Evolutionary conservation across 2,888 invertebrate species (phyloP).

Genomic region (Ectemnius cavifrons): DNA sequence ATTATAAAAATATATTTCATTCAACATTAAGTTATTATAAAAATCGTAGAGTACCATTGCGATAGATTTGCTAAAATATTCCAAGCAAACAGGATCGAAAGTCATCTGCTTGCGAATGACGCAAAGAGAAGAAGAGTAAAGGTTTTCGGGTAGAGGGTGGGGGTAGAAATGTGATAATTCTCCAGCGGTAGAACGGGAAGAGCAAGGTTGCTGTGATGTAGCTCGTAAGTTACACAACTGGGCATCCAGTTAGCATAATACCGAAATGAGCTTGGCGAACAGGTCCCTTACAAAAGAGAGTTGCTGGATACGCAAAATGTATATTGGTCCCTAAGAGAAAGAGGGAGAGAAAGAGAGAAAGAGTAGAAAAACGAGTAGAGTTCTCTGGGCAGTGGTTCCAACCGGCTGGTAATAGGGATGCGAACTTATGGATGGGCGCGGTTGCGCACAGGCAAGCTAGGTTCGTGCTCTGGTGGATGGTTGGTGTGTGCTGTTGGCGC

Average conservation of each 20-base stretch:
- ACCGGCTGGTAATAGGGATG: conserved; percentile 30
- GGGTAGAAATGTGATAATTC: too few relatives aligned
- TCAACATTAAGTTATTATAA: too few relatives aligned
- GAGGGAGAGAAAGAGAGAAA: too few relatives aligned
- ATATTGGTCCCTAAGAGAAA: conserved; percentile 1
- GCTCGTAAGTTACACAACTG: conserved; percentile 30
- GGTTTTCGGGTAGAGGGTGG: too few relatives aligned
- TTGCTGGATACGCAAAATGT: too few relatives aligned
- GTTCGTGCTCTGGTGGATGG: conserved; percentile 30
- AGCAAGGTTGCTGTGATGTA: not conserved
- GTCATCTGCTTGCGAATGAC: too few relatives aligned
- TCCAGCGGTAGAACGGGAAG: too few relatives aligned
- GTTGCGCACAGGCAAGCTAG: conserved; percentile 36
- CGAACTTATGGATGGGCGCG: conserved; percentile 56
- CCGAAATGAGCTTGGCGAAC: not conserved
- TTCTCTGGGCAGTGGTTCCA: conserved; percentile 11
- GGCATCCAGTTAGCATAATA: conserved; percentile 23
- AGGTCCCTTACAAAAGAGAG: conserved; percentile 14
- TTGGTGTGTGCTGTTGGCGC: conserved; percentile 49
- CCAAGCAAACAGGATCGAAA: too few relatives aligned
- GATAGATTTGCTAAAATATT: too few relatives aligned
- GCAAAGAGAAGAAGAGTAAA: too few relatives aligned
- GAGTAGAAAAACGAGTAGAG: conserved; percentile 3
- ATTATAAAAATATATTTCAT: too few relatives aligned
- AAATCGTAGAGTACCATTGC: too few relatives aligned